Conservation (phyloP, 2,888 invertebrate species). For the Podabrus alpinus region DNA sequence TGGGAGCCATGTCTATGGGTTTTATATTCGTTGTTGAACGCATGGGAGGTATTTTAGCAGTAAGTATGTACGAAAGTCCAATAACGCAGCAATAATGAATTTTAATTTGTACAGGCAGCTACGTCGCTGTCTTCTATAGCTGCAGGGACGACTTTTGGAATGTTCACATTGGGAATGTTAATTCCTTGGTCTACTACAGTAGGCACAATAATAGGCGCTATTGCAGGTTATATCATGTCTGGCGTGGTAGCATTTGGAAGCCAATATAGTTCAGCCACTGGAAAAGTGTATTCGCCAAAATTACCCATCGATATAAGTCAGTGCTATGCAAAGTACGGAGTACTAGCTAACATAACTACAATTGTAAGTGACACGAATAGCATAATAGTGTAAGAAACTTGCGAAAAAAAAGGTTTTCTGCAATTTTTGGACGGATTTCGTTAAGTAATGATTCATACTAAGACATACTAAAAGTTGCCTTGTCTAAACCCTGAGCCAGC, state of each 20-base stretch:
- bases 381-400: too few species aligned
- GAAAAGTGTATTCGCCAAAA: conserved; percentile 62
- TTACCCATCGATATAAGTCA: conserved; percentile 58
- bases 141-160: conserved; percentile 80
- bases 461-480: too few species aligned
- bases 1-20: conserved; percentile 67
- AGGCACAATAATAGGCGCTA: conserved; percentile 65
- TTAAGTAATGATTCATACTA: too few species aligned
- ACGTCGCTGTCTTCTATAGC: conserved; percentile 82
- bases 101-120: conserved; percentile 57
- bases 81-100: neutral
- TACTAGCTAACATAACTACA: conserved; percentile 48
- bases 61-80: conserved; percentile 49
- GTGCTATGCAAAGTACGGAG: conserved; percentile 49
- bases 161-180: conserved; percentile 82
- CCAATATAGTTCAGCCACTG: conserved; percentile 67
- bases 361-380: conserved; percentile 46
- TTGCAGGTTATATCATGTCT: conserved; percentile 65
- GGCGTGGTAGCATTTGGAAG: conserved; percentile 70
- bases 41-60: conserved; percentile 79
- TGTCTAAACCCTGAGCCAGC: too few species aligned
- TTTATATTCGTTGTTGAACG: conserved; percentile 73
- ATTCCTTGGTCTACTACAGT: conserved; percentile 78
- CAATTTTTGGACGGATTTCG: too few species aligned
- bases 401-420: too few species aligned